Base-by-base conservation (phyloP, 2,797 vertebrate species). In the Sebastes steindachneri region DNA sequence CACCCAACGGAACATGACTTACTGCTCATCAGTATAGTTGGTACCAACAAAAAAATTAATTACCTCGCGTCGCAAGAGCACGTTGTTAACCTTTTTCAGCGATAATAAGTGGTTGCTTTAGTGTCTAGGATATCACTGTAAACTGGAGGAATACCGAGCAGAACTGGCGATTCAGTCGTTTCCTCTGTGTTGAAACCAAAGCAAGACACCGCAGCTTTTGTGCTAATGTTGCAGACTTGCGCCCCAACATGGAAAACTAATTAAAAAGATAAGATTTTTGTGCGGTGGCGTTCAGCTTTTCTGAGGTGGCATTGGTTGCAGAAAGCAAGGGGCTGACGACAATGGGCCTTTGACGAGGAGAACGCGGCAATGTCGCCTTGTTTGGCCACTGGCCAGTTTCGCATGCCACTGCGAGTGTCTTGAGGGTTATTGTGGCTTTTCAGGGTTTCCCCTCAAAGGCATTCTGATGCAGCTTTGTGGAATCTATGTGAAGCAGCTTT, bases 181-280 rank as follows among this genome's bases (percentile, higher is more conserved):
- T 82, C 71, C 70, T 54, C 54, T 33, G 17, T 73, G 64, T 74
- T 78, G 14, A 65, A 59, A 76, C 70, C 63, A n/a, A 68, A 70
- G 82, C 48, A 73, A 74, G 68, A 68, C 29, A 75, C 68, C 33
- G 19, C n/a, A 21, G 75, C 66, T 80, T 92, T 92, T 90, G 86
- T 92, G 83, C 72, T 54, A 87, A 80, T 87, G 90, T 92, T 90
- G 89, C 85, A 88, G 72, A 88, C 82, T 89, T 35, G 83, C 72
- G 14, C 79, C 80, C 84, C 84, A 78, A 91, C 86, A 82, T 68
- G 65, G 85, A 82, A 86, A 92, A 86, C 87, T 94, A 93, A 94
- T 95, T 93, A 92, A 93, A 95, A 93, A 92, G 90, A 93, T 95
- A 95, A 91, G 88, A 93, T 95, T 94, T 95, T 70, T 75, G 60